These are phyloP conservation scores for Aporophyla lueneburgensis DNA, from an alignment of 2,888 invertebrate genomes.

Conservation along the genomic window DNA sequence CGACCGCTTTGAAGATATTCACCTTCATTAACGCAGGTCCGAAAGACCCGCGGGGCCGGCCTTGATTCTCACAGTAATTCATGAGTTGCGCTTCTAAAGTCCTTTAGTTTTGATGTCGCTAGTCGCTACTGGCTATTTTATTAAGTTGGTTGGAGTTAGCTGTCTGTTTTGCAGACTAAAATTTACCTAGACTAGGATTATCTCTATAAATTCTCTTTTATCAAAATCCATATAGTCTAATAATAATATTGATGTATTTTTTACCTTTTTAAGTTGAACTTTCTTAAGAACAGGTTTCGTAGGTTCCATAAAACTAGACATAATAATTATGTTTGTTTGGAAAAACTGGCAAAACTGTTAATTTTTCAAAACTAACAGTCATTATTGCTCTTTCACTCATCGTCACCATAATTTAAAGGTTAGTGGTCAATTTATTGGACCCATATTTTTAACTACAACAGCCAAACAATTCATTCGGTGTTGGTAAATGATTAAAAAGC, in stretches of 20 bases:
- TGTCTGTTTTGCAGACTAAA: background rate
- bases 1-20: slow-evolving; percentile 88
- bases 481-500: slow-evolving; percentile 10
- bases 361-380: background rate
- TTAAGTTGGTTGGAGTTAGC: slow-evolving; percentile 20
- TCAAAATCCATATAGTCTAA: no score
- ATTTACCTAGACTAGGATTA: background rate
- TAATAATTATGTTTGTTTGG: background rate
- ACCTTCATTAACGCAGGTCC: slow-evolving; percentile 88
- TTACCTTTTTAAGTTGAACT: no score
- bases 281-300: no score
- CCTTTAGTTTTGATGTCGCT: slow-evolving; percentile 56
- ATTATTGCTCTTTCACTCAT: background rate
- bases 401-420: no score
- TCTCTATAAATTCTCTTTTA: no score
- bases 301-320: no score
- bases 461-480: background rate
- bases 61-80: slow-evolving; percentile 68
- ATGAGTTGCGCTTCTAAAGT: slow-evolving; percentile 50
- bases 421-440: background rate
- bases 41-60: slow-evolving; percentile 80
- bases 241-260: no score
- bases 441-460: background rate
- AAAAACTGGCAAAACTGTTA: no score
- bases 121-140: slow-evolving; percentile 48